phyloP scores from a whole-genome alignment of 2,113 vertebrate genomes.

The Chascanopsetta lugubris region DNA sequence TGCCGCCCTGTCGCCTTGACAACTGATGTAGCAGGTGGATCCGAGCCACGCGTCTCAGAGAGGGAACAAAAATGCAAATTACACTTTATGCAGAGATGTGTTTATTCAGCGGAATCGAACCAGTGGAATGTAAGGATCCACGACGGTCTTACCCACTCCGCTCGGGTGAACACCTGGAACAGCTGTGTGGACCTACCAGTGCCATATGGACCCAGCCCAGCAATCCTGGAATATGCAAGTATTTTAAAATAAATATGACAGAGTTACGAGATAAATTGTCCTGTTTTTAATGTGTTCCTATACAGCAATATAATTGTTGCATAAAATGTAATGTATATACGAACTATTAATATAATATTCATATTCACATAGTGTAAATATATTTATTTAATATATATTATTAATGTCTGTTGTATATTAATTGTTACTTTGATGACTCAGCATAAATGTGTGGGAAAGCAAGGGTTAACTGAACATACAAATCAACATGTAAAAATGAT shows the following conservation, averaged over 20 bases:
- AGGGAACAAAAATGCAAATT: slow-evolving; percentile 76
- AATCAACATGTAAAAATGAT: no score
- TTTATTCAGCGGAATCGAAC: slow-evolving; percentile 78
- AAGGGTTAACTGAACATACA: no score
- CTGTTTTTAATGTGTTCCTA: background rate
- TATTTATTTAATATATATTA: background rate
- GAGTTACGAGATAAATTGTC: no score
- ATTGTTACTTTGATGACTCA: no score
- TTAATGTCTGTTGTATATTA: no score
- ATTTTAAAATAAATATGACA: no score
- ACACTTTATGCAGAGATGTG: slow-evolving; percentile 76
- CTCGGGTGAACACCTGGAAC: slow-evolving; percentile 85
- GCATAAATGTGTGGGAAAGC: no score
- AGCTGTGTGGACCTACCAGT: slow-evolving; percentile 77
- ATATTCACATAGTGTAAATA: no score
- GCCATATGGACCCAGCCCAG: slow-evolving; percentile 78
- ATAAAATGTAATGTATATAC: no score
- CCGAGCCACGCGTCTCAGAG: slow-evolving; percentile 73
- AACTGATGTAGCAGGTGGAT: slow-evolving; percentile 69
- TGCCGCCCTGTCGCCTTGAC: slow-evolving; percentile 73
- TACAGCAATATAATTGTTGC: background rate
- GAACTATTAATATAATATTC: background rate
- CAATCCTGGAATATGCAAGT: background rate
- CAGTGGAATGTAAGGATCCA: slow-evolving; percentile 76
- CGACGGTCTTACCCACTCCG: slow-evolving; percentile 78